phyloP scores from a whole-genome alignment of 2,113 vertebrate species.

The Acinonyx jubatus region DNA sequence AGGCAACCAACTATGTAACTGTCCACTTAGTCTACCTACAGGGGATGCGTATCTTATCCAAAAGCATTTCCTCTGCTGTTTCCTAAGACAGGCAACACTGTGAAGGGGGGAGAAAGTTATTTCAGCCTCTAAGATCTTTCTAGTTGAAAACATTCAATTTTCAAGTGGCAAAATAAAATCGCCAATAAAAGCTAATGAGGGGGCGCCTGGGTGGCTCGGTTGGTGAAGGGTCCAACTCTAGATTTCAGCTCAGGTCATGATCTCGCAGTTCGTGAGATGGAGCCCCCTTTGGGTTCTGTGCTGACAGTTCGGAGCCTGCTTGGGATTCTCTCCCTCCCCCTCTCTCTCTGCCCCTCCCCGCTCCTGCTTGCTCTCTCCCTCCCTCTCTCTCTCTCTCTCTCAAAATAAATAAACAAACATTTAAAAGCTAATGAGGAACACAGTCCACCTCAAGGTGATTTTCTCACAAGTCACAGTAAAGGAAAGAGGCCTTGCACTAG shows the following conservation, averaged over 20 bases:
- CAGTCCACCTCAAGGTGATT: not conserved
- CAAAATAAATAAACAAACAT: too few relatives aligned
- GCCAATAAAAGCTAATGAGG: not conserved
- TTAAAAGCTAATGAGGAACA: not conserved
- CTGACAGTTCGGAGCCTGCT: too few relatives aligned
- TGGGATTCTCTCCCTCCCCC: too few relatives aligned
- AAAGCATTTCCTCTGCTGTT: not conserved
- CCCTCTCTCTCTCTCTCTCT: too few relatives aligned
- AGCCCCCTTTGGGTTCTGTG: too few relatives aligned
- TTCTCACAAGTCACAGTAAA: accelerated
- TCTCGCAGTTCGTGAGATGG: too few relatives aligned
- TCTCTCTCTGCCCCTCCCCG: too few relatives aligned
- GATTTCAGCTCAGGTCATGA: too few relatives aligned
- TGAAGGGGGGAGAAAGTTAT: not conserved
- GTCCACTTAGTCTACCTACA: not conserved
- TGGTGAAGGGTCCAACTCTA: too few relatives aligned
- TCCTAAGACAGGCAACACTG: not conserved
- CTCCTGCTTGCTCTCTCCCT: too few relatives aligned
- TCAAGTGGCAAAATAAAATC: not conserved
- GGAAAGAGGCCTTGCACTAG: not conserved
- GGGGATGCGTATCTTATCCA: not conserved
- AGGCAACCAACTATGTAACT: not conserved
- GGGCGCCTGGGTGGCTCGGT: too few relatives aligned
- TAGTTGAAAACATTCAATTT: not conserved
- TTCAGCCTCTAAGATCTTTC: not conserved